These are phyloP conservation scores for Zoanthus sociatus DNA, from an alignment of 92 coral and sea anemone genomes.

Conservation along the genomic window DNA sequence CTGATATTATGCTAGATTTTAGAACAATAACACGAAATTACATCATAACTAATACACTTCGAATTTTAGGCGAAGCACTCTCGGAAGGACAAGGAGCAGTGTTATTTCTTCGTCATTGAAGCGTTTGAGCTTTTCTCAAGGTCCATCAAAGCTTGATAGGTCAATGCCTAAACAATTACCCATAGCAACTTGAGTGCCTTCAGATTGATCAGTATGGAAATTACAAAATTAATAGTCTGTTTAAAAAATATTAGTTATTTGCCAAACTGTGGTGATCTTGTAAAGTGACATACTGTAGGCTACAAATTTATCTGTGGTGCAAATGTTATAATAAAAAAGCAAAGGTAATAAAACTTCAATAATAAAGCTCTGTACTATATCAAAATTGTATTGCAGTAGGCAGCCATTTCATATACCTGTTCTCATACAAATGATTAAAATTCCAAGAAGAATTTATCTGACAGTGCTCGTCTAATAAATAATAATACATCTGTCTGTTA, in stretches of 20 bases:
- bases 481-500: not conserved
- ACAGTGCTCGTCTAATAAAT: not conserved
- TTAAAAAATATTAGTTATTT: not conserved
- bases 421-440: not conserved
- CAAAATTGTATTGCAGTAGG: not conserved
- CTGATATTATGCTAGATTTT: no score
- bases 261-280: not conserved
- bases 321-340: no score
- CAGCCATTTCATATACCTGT: not conserved
- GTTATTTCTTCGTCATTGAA: no score
- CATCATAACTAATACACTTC: no score
- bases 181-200: not conserved
- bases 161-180: not conserved
- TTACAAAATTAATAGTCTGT: not conserved
- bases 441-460: not conserved
- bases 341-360: not conserved
- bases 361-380: not conserved
- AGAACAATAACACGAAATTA: no score
- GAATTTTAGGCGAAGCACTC: no score
- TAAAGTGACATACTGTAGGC: not conserved
- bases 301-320: not conserved
- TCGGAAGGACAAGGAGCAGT: no score
- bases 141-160: no score
- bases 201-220: not conserved
- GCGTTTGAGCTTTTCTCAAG: no score